phyloP scores from a whole-genome alignment of 2,113 vertebrate species.

The Menura novaehollandiae region DNA sequence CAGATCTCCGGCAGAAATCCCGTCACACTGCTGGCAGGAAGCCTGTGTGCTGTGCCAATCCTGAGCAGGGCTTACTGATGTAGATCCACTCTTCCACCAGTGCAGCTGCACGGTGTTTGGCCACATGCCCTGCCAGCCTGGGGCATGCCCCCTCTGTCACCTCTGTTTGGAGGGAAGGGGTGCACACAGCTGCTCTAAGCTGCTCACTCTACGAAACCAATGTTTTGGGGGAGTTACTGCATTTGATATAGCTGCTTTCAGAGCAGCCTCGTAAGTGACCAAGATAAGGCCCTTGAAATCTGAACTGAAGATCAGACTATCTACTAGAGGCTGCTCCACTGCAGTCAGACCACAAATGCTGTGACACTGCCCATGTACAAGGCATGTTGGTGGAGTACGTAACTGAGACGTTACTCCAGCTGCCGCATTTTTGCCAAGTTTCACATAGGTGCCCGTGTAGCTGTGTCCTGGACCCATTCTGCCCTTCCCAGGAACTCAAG shows the following conservation, averaged over 20 bases:
- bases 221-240: neutral
- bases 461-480: neutral
- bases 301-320: accelerated
- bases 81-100: neutral
- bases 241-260: neutral
- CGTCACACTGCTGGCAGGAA: accelerated
- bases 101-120: neutral
- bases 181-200: neutral
- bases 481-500: neutral
- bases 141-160: accelerated
- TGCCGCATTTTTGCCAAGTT: neutral
- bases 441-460: neutral
- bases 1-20: neutral
- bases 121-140: accelerated
- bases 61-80: neutral
- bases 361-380: neutral
- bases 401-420: neutral
- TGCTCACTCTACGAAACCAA: accelerated
- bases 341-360: neutral
- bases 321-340: neutral
- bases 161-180: neutral
- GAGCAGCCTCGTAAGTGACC: neutral
- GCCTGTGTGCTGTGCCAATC: accelerated
- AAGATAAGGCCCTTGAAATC: neutral
- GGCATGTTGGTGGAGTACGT: neutral